phyloP scores from a whole-genome alignment of 2,888 invertebrate species.

The Adelognathus sp. region DNA sequence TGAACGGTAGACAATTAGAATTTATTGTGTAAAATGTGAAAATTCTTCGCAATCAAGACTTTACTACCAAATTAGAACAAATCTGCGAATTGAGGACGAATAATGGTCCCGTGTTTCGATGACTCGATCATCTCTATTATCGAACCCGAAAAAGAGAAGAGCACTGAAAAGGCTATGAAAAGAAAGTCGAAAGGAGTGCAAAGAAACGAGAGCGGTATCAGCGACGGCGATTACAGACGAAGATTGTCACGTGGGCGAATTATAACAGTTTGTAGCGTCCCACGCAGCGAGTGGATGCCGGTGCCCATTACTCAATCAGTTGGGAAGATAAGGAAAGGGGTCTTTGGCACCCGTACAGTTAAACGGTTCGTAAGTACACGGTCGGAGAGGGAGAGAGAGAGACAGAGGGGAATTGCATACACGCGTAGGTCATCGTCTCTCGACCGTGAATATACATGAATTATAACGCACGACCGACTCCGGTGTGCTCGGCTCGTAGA shows the following conservation, averaged over 20 bases:
- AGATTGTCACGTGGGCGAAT: constrained; percentile 68
- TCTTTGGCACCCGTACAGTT: constrained; percentile 64
- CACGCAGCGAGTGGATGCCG: constrained; percentile 64
- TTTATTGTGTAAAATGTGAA: neutral
- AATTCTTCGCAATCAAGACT: neutral
- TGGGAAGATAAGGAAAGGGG: constrained; percentile 67
- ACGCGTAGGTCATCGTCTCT: constrained; percentile 11
- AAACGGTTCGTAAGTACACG: constrained; percentile 10
- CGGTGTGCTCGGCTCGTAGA: too few relatives aligned
- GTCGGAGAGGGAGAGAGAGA: too few relatives aligned
- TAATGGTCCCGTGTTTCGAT: neutral
- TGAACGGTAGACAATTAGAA: neutral
- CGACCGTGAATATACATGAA: constrained; percentile 30
- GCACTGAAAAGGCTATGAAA: neutral
- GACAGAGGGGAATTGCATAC: too few relatives aligned
- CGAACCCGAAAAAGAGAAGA: too few relatives aligned
- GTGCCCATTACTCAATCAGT: constrained; percentile 69
- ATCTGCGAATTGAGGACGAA: neutral
- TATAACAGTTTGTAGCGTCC: constrained; percentile 72
- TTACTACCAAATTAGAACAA: neutral
- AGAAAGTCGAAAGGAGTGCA: constrained; percentile 15
- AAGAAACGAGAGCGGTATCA: constrained; percentile 44
- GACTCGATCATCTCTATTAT: neutral
- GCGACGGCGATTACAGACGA: constrained; percentile 47
- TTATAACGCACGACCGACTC: neutral